These are phyloP conservation scores for Yoshiicerus persimilis DNA, from an alignment of 1,140 invertebrate genomes.

Conservation along the genomic window DNA sequence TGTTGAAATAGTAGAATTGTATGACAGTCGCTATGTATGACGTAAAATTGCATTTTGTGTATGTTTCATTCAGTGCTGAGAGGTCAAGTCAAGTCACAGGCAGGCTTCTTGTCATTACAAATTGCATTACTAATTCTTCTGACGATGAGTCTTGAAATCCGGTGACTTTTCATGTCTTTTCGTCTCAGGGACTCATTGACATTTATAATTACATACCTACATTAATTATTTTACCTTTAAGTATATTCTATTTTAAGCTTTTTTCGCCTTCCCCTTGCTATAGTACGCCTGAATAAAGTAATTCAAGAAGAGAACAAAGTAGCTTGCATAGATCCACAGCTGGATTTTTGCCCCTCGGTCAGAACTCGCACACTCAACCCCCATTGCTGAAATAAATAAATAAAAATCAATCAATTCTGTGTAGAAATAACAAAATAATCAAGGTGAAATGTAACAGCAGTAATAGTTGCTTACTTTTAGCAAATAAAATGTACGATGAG, in stretches of 20 bases:
- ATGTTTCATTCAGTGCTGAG: not conserved
- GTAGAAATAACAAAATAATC: not conserved
- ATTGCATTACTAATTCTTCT: not conserved
- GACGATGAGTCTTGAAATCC: not conserved
- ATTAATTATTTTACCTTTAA: too few relatives aligned
- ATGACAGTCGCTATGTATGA: not conserved
- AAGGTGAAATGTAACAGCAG: too few relatives aligned
- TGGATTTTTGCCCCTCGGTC: not conserved
- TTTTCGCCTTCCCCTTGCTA: not conserved
- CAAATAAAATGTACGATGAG: not conserved
- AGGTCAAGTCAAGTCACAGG: not conserved
- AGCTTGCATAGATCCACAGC: not conserved
- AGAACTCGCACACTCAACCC: not conserved
- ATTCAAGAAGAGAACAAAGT: not conserved
- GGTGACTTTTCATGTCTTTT: too few relatives aligned
- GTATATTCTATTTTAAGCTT: not conserved
- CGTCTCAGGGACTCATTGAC: not conserved
- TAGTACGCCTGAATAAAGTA: constrained; percentile 19
- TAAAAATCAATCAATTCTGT: not conserved
- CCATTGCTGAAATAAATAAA: not conserved
- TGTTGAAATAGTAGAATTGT: not conserved
- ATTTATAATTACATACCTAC: not conserved
- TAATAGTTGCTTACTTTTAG: constrained; percentile 27
- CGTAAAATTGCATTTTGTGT: not conserved
- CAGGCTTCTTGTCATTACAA: not conserved